These are phyloP conservation scores for Falco columbarius DNA, from an alignment of 2,797 vertebrate genomes.

Conservation along the genomic window DNA sequence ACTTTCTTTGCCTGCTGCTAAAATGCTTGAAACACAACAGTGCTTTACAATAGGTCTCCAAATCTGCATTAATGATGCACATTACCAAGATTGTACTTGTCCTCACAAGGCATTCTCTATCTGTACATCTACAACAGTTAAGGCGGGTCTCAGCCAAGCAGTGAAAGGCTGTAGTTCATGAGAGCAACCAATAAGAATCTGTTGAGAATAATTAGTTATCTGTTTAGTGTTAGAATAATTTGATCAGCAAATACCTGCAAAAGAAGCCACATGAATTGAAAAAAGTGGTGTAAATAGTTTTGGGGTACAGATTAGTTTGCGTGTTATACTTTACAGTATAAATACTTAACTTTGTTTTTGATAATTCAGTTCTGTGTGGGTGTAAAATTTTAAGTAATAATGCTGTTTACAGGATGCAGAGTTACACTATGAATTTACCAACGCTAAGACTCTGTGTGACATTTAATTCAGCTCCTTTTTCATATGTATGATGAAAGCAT, in stretches of 20 bases:
- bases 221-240: not conserved
- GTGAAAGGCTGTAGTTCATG: not conserved
- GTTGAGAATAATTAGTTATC: not conserved
- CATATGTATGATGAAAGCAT: not conserved
- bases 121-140: not conserved
- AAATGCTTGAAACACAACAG: not conserved
- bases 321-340: not conserved
- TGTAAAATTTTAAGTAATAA: not conserved
- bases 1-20: not conserved
- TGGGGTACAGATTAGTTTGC: not conserved
- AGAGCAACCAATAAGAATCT: not conserved
- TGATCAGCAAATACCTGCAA: not conserved
- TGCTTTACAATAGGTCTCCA: not conserved
- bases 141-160: not conserved
- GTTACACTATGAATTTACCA: not conserved
- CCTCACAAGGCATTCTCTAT: not conserved
- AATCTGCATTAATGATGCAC: not conserved
- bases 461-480: not conserved
- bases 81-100: not conserved
- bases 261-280: not conserved
- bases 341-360: not conserved
- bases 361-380: not conserved
- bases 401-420: not conserved
- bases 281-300: not conserved
- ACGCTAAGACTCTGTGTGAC: not conserved